Conservation (phyloP, 2,888 invertebrate genomes). For the Orthosia incerta region DNA sequence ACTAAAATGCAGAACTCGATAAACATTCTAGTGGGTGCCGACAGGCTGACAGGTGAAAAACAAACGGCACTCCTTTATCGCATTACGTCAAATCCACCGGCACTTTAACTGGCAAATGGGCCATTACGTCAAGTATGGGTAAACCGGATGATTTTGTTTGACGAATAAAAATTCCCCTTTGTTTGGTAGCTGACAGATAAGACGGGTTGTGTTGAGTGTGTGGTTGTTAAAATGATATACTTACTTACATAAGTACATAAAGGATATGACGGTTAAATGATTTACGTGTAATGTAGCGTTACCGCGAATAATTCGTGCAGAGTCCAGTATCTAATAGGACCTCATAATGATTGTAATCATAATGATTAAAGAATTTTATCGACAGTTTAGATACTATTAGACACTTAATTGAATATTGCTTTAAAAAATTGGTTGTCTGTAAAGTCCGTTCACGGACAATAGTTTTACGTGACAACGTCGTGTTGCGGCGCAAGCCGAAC, state of each 20-base stretch:
- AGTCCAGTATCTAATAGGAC: too few species aligned
- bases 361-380: too few species aligned
- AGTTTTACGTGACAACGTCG: too few species aligned
- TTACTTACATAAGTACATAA: background rate
- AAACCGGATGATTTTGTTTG: conserved; percentile 69
- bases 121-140: conserved; percentile 71
- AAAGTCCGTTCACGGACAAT: too few species aligned
- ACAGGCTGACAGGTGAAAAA: conserved; percentile 63
- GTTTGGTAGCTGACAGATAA: conserved; percentile 58
- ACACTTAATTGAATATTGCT: too few species aligned
- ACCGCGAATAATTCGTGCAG: too few species aligned
- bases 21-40: conserved; percentile 55
- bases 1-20: conserved; percentile 46
- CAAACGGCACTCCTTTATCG: conserved; percentile 70
- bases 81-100: conserved; percentile 76
- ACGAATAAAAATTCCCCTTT: conserved; percentile 64
- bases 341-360: too few species aligned
- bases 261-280: background rate
- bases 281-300: too few species aligned
- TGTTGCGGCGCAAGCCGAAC: too few species aligned
- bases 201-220: conserved; percentile 25
- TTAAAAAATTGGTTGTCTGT: too few species aligned
- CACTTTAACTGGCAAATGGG: conserved; percentile 75
- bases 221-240: conserved; percentile 24
- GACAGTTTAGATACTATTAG: too few species aligned